phyloP scores from a whole-genome alignment of 2,888 invertebrate genomes.

The Cheilosia vernalis region DNA sequence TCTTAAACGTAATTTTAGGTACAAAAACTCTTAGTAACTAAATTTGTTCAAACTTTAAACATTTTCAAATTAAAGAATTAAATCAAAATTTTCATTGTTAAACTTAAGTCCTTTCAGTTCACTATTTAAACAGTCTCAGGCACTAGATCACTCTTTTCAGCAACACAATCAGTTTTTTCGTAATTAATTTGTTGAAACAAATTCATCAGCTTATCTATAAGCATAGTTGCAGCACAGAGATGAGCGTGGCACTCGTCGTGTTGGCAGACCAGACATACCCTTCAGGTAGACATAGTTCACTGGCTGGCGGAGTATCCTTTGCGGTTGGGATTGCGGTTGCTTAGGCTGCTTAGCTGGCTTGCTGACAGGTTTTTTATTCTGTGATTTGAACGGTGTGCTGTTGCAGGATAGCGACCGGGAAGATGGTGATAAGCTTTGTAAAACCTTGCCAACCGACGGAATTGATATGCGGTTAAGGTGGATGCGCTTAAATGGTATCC shows the following conservation, averaged over 20 bases:
- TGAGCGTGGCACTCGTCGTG: slow-evolving; percentile 90
- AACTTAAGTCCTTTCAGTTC: slow-evolving; percentile 63
- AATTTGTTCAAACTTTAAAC: slow-evolving; percentile 44
- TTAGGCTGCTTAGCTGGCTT: slow-evolving; percentile 43
- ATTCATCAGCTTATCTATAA: slow-evolving; percentile 77
- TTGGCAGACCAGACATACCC: slow-evolving; percentile 91
- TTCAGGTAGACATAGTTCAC: slow-evolving; percentile 91
- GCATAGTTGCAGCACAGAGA: slow-evolving; percentile 81
- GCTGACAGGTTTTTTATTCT: slow-evolving; percentile 50
- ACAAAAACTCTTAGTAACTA: slow-evolving; percentile 65
- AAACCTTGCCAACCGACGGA: slow-evolving; percentile 87
- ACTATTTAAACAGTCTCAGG: slow-evolving; percentile 76
- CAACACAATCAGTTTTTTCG: slow-evolving; percentile 68
- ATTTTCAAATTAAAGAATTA: background rate
- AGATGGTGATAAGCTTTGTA: slow-evolving; percentile 86
- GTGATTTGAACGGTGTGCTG: slow-evolving; percentile 82
- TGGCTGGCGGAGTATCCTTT: slow-evolving; percentile 90
- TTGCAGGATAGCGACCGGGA: slow-evolving; percentile 87
- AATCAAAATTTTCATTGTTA: slow-evolving; percentile 36
- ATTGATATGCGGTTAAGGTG: slow-evolving; percentile 83
- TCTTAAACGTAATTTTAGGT: slow-evolving; percentile 58
- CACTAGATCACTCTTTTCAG: slow-evolving; percentile 79
- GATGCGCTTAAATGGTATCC: slow-evolving; percentile 77
- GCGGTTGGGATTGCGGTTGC: slow-evolving; percentile 83
- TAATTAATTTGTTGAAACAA: background rate